Conservation (phyloP, 2,113 vertebrate species). For the Megatriorchis doriae region DNA sequence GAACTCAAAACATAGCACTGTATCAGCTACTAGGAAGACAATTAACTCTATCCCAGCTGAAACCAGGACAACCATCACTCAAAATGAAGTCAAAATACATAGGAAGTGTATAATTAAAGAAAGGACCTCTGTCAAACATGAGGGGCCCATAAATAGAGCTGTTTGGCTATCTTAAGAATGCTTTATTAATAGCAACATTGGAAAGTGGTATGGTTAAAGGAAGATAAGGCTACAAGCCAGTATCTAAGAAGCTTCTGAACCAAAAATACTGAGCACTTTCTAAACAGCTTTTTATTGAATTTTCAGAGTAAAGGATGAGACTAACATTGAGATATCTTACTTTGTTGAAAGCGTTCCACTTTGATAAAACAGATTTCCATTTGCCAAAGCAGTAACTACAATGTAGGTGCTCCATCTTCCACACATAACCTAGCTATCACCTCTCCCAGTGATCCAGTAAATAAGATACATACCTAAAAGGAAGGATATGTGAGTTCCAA, state of each 20-base stretch:
- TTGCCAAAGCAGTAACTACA: neutral
- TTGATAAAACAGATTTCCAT: neutral
- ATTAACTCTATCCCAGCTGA: no score
- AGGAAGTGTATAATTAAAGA: neutral
- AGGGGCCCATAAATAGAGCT: neutral
- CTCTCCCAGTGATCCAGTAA: neutral
- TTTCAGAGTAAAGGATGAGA: neutral
- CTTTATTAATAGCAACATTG: neutral
- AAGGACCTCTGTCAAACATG: neutral
- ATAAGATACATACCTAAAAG: neutral
- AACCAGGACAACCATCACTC: neutral
- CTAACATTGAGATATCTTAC: neutral
- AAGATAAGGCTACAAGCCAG: neutral
- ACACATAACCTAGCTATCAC: neutral
- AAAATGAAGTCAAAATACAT: neutral
- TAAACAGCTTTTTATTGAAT: neutral
- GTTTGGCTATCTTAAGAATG: neutral
- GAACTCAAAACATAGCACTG: no score
- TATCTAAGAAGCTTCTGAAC: neutral
- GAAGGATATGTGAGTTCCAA: neutral
- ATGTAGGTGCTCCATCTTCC: neutral
- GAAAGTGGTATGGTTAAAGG: neutral
- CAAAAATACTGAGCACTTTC: neutral
- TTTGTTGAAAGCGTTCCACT: neutral
- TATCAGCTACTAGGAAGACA: no score